These are phyloP conservation scores for Spodoptera frugiperda DNA, from an alignment of 1,140 invertebrate species.

Conservation along the genomic window DNA sequence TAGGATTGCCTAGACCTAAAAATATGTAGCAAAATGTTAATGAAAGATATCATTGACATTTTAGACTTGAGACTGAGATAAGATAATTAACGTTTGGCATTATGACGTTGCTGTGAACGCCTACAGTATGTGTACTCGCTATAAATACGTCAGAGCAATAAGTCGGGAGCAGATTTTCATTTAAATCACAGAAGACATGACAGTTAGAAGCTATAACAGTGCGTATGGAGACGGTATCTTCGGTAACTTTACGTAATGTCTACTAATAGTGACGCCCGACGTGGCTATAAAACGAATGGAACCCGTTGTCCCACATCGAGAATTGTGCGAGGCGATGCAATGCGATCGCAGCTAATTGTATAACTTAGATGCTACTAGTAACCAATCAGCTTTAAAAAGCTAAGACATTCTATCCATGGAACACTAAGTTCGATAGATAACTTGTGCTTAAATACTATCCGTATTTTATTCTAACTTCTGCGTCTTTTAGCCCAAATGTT, in stretches of 20 bases:
- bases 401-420: no score
- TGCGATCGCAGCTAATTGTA: background rate
- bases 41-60: constrained; percentile 17
- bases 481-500: no score
- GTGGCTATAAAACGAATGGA: background rate
- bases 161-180: constrained; percentile 7
- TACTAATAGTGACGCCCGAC: background rate
- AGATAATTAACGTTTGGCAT: background rate
- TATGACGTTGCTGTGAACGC: constrained; percentile 17
- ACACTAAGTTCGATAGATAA: no score
- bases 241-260: constrained; percentile 40
- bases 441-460: no score
- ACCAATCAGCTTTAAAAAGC: no score
- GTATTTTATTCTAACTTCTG: no score
- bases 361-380: no score
- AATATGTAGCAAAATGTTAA: background rate
- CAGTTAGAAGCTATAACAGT: constrained; percentile 25
- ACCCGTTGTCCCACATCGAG: background rate
- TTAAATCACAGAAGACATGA: constrained; percentile 28
- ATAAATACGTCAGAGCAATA: constrained; percentile 15
- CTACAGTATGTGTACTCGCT: background rate
- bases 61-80: constrained; percentile 4
- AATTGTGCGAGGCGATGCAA: background rate
- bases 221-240: constrained; percentile 6
- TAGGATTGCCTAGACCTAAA: constrained; percentile 11